Evolutionary conservation across 2,888 invertebrate genomes (phyloP).

Genomic region (Troilus luridus): DNA sequence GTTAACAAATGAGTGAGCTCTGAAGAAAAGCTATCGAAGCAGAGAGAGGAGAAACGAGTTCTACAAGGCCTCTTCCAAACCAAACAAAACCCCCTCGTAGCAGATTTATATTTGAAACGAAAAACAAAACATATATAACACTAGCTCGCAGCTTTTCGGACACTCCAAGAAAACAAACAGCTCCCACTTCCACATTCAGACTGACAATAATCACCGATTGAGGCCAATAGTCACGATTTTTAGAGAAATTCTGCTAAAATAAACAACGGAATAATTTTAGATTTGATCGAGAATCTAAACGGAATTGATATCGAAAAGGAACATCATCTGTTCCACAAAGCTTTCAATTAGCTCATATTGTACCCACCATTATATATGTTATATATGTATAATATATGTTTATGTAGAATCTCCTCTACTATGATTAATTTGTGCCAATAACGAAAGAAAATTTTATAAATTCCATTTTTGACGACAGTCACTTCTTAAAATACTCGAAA

Average conservation of each 20-base stretch:
- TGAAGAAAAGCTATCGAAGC: neutral
- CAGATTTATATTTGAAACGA: constrained; percentile 31
- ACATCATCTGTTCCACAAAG: too few species aligned
- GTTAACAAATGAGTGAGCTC: neutral
- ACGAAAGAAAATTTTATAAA: too few species aligned
- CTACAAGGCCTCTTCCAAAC: neutral
- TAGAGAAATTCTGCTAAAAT: neutral
- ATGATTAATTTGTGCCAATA: too few species aligned
- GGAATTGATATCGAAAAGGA: neutral
- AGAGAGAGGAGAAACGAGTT: neutral
- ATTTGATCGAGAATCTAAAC: neutral
- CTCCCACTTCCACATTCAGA: neutral
- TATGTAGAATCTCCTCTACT: too few species aligned
- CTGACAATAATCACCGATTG: neutral
- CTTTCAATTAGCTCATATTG: too few species aligned
- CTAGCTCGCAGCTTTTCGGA: neutral
- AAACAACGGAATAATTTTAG: neutral
- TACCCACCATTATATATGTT: too few species aligned
- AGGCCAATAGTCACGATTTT: neutral
- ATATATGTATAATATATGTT: too few species aligned
- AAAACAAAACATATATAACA: neutral
- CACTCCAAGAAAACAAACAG: neutral
- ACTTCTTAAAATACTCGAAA: too few species aligned
- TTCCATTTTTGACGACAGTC: too few species aligned
- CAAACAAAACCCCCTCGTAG: neutral